Evolutionary conservation across 30 jellyfish, hydroid and myxozoan genomes (phyloP), one percentile per base, ranked within the genome.

Genomic region (Aurelia aurita complex sp. Pacific): DNA sequence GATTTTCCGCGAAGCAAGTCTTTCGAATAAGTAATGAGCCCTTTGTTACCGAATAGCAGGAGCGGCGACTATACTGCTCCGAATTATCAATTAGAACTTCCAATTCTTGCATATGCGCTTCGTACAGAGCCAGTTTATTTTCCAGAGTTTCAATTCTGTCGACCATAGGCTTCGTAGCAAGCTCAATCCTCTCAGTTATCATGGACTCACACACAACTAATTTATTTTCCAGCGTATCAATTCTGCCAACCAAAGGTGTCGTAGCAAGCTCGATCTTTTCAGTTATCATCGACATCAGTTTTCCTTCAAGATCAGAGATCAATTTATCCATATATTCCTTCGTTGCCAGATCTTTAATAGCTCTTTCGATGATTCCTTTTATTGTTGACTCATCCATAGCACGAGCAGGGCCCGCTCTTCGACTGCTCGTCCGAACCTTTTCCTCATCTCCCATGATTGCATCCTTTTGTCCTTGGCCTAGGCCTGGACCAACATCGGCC

Each of bases 101-200:
- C 67, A 55, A 55, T 55, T 55, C 67, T 55, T 17, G 67, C 67
- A 55, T 55, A 55, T 55, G 67, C 13, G 67, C 67, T 55, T 55
- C 67, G 67, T 17, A 55, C 13, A 55, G 13, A 55, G 67, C 13
- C 17, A 55, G 67, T 17, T 55, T 55, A 55, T 55, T 55, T 17
- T 55, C 67, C 67, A 55, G 67, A 55, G 17, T 55, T 11, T 11
- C 17, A 17, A 55, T 55, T 55, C 17, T 55, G 67, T 55, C 17
- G 16, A 55, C 67, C 17, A 55, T 13, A 11, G 67, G 67, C 67
- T 55, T 55, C 17, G 29, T 23, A 23, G 29, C 29, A 23, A 23
- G 29, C 29, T 23, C 29, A 23, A 23, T 23, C 29, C 29, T 23
- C 29, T 23, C 29, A 23, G 29, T 23, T 23, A 23, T 23, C 29